A percentile compares a stretch with the other conserved stretches of the same genome.
Evolutionary conservation across 2,113 vertebrate species (phyloP).

Genomic region (Colaptes auratus): DNA sequence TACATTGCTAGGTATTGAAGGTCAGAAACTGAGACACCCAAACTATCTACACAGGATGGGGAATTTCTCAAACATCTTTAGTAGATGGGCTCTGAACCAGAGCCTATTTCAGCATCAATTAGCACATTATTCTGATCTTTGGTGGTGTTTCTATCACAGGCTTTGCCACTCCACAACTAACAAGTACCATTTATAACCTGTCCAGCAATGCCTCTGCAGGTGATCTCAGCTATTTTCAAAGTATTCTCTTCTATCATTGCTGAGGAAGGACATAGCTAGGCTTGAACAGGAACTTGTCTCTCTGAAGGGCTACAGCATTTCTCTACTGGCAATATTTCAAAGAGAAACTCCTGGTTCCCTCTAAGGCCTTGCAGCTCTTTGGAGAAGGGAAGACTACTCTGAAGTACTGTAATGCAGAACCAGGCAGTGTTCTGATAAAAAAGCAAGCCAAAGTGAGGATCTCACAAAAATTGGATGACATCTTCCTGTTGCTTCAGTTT

Average conservation of each 20-base stretch:
- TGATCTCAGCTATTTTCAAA: not conserved
- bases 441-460: not conserved
- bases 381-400: not conserved
- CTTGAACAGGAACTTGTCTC: not conserved
- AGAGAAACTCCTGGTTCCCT: not conserved
- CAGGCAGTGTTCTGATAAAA: not conserved
- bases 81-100: not conserved
- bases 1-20: not conserved
- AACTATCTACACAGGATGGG: not conserved
- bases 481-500: not conserved
- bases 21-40: not conserved
- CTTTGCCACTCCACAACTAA: not conserved
- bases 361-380: not conserved
- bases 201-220: fast-evolving
- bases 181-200: not conserved
- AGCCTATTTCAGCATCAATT: not conserved
- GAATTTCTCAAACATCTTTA: not conserved
- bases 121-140: not conserved
- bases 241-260: not conserved
- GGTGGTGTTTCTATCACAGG: not conserved
- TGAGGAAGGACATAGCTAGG: not conserved
- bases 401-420: not conserved
- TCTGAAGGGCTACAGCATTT: not conserved
- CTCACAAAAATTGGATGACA: not conserved
- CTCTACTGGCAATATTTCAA: not conserved